Base-by-base conservation (phyloP, 2,113 vertebrate species). In the Etia nguti region DNA sequence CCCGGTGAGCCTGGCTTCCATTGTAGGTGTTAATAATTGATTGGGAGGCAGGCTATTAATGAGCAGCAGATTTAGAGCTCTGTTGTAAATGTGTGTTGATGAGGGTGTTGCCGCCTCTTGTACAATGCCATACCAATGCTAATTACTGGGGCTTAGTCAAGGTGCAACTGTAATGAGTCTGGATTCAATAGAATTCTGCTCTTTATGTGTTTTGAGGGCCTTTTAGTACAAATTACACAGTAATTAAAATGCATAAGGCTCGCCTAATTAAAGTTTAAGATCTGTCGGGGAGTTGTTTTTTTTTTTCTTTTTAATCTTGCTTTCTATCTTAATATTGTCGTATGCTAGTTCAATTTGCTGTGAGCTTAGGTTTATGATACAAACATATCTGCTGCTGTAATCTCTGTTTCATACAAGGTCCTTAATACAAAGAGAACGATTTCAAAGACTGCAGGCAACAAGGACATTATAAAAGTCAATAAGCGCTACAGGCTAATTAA, bases 21-120 rank as follows among this genome's bases (percentile, higher is more conserved):
- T 95, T 95, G 95, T 95, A 96, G 94, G 95, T 96, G 96, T 96
- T 96, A 95, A 96, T 97, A 97, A 97, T 97, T 97, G 96, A 97
- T 97, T 96, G 94, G 94, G 95, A 96, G 94, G 94, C 93, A 60
- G 90, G 90, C 95, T 97, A 96, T 95, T 97, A 97, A 96, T 95
- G 93, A 94, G 95, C 82, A 87, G 91, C 94, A 92, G 95, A 95
- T 96, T 96, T 95, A 93, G 89, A 93, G 93, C 90, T 87, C 65
- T 88, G 92, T 94, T 92, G 93, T 95, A 94, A 95, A 96, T 93
- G 95, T 89, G 90, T 94, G 93, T 95, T 94, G 95, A 94, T 94
- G 95, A 94, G 94, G 92, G 89, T 92, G 93, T 95, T 93, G 92
- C 93, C 87, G 90, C 92, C 92, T 93, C 91, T 93, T 92, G 93